A percentile compares a stretch with the other conserved stretches of the same genome.
Conservation (phyloP, 2,113 vertebrate species). For the Chionodraco myersi region DNA sequence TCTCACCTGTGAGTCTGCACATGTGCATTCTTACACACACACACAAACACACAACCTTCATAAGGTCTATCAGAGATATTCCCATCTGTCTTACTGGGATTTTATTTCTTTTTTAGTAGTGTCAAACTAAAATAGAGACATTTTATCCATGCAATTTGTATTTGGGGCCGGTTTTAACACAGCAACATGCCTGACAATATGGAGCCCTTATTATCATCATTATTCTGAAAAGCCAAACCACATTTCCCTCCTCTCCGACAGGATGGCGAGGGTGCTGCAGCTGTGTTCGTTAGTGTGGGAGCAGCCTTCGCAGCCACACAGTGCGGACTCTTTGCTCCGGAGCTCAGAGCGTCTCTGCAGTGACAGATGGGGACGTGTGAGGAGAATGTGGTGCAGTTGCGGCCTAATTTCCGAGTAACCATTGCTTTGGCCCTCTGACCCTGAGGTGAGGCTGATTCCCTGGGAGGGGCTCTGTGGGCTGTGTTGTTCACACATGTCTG, state of each 20-base stretch:
- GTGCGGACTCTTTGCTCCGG: constrained; percentile 58
- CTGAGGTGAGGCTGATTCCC: constrained; percentile 77
- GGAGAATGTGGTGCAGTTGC: constrained; percentile 74
- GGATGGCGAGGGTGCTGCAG: constrained; percentile 72
- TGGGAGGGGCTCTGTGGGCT: constrained; percentile 74
- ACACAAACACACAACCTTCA: constrained; percentile 42
- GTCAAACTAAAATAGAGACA: constrained; percentile 67
- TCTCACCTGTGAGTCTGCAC: constrained; percentile 26
- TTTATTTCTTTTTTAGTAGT: constrained; percentile 27
- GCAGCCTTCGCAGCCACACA: constrained; percentile 56
- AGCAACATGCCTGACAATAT: constrained; percentile 60
- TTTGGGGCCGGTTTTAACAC: constrained; percentile 63
- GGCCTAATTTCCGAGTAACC: constrained; percentile 81
- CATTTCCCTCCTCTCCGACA: constrained; percentile 59
- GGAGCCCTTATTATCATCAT: constrained; percentile 70
- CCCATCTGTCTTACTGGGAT: constrained; percentile 44
- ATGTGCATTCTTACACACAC: constrained; percentile 15
- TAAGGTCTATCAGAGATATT: constrained; percentile 41
- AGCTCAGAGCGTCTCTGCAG: constrained; percentile 62
- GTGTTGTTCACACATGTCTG: constrained; percentile 82
- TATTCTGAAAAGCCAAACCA: constrained; percentile 59
- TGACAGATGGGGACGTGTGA: constrained; percentile 84
- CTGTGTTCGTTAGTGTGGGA: constrained; percentile 80
- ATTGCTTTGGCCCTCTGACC: constrained; percentile 79
- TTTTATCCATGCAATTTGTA: constrained; percentile 49